Percentiles rank a stretch among this genome's conserved stretches.
These are phyloP conservation scores for Amyelois transitella DNA, from an alignment of 1,140 invertebrate genomes.

Conservation along the genomic window DNA sequence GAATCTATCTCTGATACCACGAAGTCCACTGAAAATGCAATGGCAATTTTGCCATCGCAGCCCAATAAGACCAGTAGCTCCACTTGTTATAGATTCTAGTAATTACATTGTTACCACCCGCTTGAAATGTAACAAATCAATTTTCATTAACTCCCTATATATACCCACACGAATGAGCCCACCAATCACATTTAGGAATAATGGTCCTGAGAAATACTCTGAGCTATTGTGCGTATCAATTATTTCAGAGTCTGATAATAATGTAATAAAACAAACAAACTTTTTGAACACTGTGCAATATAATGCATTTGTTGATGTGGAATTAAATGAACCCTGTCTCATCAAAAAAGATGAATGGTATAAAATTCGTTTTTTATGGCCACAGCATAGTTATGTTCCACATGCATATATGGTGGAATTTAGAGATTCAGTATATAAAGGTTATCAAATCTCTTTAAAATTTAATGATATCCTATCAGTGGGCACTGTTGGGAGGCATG, in stretches of 20 bases:
- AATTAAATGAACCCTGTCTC: conserved; percentile 53
- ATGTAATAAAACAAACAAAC: conserved; percentile 38
- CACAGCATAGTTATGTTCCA: conserved; percentile 33
- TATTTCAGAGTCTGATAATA: conserved; percentile 43
- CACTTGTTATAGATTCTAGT: conserved; percentile 48
- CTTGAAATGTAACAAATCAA: conserved; percentile 59
- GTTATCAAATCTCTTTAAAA: conserved; percentile 50
- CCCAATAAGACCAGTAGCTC: conserved; percentile 53
- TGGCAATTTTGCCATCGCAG: conserved; percentile 58
- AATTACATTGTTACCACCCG: conserved; percentile 46
- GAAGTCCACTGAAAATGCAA: conserved; percentile 47
- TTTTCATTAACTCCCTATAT: conserved; percentile 63
- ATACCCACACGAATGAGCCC: conserved; percentile 63
- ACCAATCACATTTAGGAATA: conserved; percentile 39
- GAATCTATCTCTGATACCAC: conserved; percentile 15
- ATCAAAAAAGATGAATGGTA: conserved; percentile 65
- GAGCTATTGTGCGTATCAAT: conserved; percentile 59
- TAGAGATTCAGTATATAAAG: conserved; percentile 42
- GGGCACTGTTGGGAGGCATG: conserved; percentile 33
- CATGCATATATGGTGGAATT: conserved; percentile 59
- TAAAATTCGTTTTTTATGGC: conserved; percentile 62
- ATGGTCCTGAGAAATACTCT: conserved; percentile 42
- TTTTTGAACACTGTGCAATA: conserved; percentile 51
- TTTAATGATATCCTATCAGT: conserved; percentile 60
- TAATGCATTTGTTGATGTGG: conserved; percentile 55